A percentile compares a stretch with the other conserved stretches of the same genome.
Conservation (phyloP, 1,140 invertebrate species). For the Globodera rostochiensis region DNA sequence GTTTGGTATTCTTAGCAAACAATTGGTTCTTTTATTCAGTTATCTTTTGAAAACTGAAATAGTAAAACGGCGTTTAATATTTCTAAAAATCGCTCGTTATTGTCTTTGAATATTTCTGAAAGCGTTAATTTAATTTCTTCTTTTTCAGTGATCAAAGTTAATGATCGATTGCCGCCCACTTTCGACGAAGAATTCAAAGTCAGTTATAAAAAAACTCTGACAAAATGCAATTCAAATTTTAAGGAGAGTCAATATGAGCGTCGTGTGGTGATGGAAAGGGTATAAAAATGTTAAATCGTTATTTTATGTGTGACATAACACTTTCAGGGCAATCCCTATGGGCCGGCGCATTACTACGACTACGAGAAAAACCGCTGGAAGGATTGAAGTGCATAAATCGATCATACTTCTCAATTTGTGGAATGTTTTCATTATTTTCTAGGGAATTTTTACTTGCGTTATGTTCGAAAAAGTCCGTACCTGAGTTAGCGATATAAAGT, state of each 20-base stretch:
- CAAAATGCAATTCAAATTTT: background rate
- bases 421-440: too few species aligned
- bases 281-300: background rate
- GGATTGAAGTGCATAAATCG: slow-evolving; percentile 33
- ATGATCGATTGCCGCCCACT: slow-evolving; percentile 47
- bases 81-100: background rate
- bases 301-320: background rate
- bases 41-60: slow-evolving; percentile 1
- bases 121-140: background rate
- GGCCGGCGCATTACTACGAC: slow-evolving; percentile 57
- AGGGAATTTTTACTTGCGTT: too few species aligned
- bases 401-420: too few species aligned
- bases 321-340: slow-evolving; percentile 51
- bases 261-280: slow-evolving; percentile 49
- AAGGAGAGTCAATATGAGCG: slow-evolving; percentile 55
- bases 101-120: background rate
- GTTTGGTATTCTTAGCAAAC: too few species aligned
- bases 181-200: slow-evolving; percentile 62
- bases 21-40: too few species aligned
- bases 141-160: background rate
- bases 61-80: background rate
- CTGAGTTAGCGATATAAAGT: background rate
- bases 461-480: too few species aligned
- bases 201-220: background rate
- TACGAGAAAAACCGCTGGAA: slow-evolving; percentile 65